Conservation (phyloP, 2,888 invertebrate genomes). For the Carcina quercana region DNA sequence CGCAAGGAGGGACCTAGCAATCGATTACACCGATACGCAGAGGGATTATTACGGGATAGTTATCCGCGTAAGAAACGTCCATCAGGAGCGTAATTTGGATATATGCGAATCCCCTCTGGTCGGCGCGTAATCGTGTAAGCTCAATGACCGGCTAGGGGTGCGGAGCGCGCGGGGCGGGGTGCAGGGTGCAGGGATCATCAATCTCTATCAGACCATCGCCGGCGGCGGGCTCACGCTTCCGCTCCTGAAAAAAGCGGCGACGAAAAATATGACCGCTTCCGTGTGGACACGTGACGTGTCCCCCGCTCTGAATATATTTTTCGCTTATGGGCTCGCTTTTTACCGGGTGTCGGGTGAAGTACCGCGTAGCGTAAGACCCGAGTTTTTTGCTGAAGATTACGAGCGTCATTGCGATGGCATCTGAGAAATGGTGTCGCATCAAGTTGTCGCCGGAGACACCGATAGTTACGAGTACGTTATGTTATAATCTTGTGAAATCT, state of each 20-base stretch:
- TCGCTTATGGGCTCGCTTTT: constrained; percentile 1
- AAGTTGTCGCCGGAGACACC: constrained; percentile 5
- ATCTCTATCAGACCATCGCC: constrained; percentile 62
- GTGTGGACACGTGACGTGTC: constrained; percentile 32
- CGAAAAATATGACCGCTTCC: constrained; percentile 56
- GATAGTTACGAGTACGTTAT: constrained; percentile 14
- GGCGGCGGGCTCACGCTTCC: constrained; percentile 38
- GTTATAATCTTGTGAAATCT: too few relatives aligned
- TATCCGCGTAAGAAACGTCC: constrained; percentile 64
- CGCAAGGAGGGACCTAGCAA: constrained; percentile 2
- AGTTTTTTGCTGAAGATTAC: constrained; percentile 6
- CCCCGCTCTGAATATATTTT: constrained; percentile 15
- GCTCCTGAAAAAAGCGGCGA: constrained; percentile 43
- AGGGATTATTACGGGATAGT: constrained; percentile 43
- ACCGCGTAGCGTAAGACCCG: constrained; percentile 4
- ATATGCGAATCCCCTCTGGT: constrained; percentile 63
- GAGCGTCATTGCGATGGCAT: constrained; percentile 8
- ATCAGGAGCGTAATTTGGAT: constrained; percentile 69
- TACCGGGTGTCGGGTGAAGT: not conserved
- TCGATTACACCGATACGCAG: constrained; percentile 17
- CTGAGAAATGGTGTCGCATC: constrained; percentile 13
- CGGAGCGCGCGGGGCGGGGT: constrained; percentile 25
- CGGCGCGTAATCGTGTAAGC: constrained; percentile 56
- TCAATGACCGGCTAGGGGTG: constrained; percentile 42
- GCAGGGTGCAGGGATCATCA: constrained; percentile 50